Conservation (phyloP, 2,888 invertebrate genomes). For the Ornithoptera alexandrae region DNA sequence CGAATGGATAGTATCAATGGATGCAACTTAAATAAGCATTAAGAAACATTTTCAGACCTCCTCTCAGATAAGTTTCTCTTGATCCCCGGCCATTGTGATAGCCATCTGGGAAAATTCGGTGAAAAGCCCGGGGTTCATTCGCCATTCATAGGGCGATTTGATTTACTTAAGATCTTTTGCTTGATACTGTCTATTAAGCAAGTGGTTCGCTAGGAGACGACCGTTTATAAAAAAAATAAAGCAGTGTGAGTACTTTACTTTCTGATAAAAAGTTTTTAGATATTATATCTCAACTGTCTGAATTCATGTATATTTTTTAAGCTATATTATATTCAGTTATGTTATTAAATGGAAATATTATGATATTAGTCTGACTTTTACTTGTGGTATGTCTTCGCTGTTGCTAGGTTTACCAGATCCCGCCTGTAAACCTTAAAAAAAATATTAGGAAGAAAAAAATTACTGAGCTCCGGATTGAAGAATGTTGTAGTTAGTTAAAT, state of each 20-base stretch:
- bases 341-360: no score
- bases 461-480: no score
- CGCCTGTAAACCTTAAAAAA: no score
- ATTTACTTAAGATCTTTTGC: conserved; percentile 77
- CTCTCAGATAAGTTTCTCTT: conserved; percentile 69
- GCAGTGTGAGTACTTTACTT: conserved; percentile 31
- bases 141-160: conserved; percentile 78
- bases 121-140: conserved; percentile 74
- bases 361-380: no score
- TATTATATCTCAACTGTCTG: no score
- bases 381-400: no score
- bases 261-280: no score
- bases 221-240: conserved; percentile 60
- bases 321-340: no score
- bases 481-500: no score
- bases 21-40: conserved; percentile 73
- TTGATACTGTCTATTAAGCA: conserved; percentile 75
- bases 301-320: no score
- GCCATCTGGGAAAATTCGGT: conserved; percentile 71
- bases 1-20: conserved; percentile 62
- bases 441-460: no score
- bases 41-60: conserved; percentile 74
- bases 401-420: no score
- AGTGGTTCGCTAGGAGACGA: conserved; percentile 51
- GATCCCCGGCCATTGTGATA: conserved; percentile 77